phyloP scores from a whole-genome alignment of 2,888 invertebrate genomes.

The Tridacna gigas region DNA sequence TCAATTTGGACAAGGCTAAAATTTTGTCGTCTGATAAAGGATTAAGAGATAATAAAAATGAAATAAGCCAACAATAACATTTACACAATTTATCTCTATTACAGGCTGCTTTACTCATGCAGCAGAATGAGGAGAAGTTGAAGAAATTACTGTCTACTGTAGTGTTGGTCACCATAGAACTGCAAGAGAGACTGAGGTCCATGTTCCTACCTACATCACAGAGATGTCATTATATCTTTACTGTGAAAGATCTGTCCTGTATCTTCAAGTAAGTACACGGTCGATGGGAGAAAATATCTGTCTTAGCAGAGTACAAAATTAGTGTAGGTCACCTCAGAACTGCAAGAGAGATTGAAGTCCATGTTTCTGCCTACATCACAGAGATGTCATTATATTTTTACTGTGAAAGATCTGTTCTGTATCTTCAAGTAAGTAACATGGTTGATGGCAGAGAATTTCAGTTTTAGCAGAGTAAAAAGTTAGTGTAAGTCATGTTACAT shows the following conservation, averaged over 20 bases:
- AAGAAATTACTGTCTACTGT: constrained; percentile 74
- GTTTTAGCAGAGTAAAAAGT: too few relatives aligned
- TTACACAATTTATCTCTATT: background rate
- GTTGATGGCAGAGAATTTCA: too few relatives aligned
- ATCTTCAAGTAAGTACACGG: constrained; percentile 80
- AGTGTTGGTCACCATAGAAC: constrained; percentile 81
- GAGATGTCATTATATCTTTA: constrained; percentile 84
- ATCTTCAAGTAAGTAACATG: too few relatives aligned
- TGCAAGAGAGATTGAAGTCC: constrained; percentile 80
- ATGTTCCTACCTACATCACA: constrained; percentile 84
- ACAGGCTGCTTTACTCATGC: constrained; percentile 67
- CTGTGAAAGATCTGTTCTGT: too few relatives aligned
- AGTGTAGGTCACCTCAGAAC: constrained; percentile 82
- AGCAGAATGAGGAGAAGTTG: constrained; percentile 77
- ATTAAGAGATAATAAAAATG: too few relatives aligned
- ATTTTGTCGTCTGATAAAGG: too few relatives aligned
- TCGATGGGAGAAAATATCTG: too few relatives aligned
- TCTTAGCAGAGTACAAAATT: too few relatives aligned
- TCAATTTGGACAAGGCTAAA: too few relatives aligned
- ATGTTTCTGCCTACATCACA: constrained; percentile 84
- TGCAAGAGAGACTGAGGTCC: constrained; percentile 80
- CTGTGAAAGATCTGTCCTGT: constrained; percentile 79
- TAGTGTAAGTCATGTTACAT: too few relatives aligned
- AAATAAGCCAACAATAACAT: background rate
- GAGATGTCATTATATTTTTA: constrained; percentile 83